Percentiles rank a stretch among this genome's conserved stretches.
These are phyloP conservation scores for Danio albolineatus DNA, from an alignment of 2,797 vertebrate species.

Conservation along the genomic window DNA sequence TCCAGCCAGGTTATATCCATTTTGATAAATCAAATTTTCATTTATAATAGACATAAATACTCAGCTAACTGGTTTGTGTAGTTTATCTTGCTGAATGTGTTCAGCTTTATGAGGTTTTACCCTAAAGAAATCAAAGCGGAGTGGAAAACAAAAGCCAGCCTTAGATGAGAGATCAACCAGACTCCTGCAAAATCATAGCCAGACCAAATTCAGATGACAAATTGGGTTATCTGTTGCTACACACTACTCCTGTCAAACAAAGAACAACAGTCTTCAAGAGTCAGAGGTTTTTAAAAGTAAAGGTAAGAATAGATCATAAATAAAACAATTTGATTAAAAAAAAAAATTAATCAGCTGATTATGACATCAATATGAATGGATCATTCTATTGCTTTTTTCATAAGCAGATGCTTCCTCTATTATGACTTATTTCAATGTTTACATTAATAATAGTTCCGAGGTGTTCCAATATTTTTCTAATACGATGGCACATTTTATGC, in stretches of 20 bases:
- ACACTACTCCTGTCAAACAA: slow-evolving; percentile 22
- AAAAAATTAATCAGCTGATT: background rate
- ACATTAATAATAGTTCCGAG: background rate
- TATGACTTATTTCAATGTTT: background rate
- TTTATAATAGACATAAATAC: background rate
- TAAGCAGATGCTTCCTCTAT: background rate
- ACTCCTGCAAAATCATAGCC: slow-evolving; percentile 45
- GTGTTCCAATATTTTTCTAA: background rate
- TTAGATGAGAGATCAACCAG: slow-evolving; percentile 35
- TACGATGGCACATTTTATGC: background rate
- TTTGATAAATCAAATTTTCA: slow-evolving; percentile 2
- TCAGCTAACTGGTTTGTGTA: background rate
- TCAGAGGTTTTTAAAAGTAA: background rate
- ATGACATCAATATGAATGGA: background rate
- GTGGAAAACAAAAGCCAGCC: slow-evolving; percentile 19
- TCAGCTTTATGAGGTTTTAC: slow-evolving; percentile 34
- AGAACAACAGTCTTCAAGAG: slow-evolving; percentile 9
- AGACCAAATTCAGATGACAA: slow-evolving; percentile 39
- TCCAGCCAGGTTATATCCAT: background rate
- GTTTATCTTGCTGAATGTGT: background rate
- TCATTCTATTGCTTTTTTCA: background rate
- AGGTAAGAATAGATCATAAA: slow-evolving; percentile 7
- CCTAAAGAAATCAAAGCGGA: slow-evolving; percentile 43
- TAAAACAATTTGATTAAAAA: background rate
- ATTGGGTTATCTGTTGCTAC: background rate